Evolutionary conservation across 2,888 invertebrate species (phyloP).

Genomic region (Temnothorax unifasciatus): DNA sequence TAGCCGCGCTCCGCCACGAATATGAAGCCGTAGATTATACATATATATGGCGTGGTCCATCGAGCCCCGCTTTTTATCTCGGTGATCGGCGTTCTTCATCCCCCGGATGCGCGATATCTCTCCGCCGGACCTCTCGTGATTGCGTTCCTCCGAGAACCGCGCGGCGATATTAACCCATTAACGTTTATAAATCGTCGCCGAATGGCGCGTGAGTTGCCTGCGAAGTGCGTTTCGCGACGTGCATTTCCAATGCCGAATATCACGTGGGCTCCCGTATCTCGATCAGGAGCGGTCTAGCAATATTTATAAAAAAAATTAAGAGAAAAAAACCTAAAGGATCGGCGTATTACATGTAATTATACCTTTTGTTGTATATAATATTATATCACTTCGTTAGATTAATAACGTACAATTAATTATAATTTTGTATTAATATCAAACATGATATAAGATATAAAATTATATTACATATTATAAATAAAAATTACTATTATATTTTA

Average conservation of each 20-base stretch:
- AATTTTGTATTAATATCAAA: slow-evolving; percentile 2
- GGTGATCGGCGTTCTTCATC: slow-evolving; percentile 48
- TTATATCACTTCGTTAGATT: neutral
- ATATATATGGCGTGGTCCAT: slow-evolving; percentile 67
- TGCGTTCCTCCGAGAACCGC: slow-evolving; percentile 66
- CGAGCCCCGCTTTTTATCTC: slow-evolving; percentile 72
- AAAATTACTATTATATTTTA: neutral
- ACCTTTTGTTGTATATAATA: neutral
- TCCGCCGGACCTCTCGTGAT: slow-evolving; percentile 71
- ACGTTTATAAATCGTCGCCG: slow-evolving; percentile 79
- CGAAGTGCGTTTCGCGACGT: slow-evolving; percentile 72
- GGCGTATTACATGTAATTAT: neutral
- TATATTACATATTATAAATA: neutral
- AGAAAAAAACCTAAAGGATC: neutral
- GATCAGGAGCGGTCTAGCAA: slow-evolving; percentile 49
- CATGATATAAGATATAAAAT: neutral
- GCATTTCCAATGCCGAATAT: slow-evolving; percentile 78
- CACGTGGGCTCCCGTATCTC: slow-evolving; percentile 65
- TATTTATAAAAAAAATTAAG: neutral
- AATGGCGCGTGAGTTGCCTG: slow-evolving; percentile 73
- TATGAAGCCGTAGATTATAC: slow-evolving; percentile 76
- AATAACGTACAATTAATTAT: neutral
- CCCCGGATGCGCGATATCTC: slow-evolving; percentile 66
- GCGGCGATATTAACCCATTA: slow-evolving; percentile 80
- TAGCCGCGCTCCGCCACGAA: slow-evolving; percentile 59